phyloP scores from a whole-genome alignment of 2,888 invertebrate species.

The Campaea margaritaria region DNA sequence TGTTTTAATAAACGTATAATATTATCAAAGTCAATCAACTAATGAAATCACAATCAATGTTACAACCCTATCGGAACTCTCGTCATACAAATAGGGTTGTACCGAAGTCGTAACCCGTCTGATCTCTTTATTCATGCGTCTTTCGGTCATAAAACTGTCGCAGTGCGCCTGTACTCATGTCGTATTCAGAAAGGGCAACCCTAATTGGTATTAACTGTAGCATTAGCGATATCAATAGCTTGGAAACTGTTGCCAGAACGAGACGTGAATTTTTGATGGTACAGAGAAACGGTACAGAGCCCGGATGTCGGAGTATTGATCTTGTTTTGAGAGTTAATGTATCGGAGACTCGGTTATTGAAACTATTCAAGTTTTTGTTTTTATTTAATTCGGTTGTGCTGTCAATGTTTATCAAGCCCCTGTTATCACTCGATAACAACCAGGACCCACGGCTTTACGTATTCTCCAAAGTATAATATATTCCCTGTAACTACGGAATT shows the following conservation, averaged over 20 bases:
- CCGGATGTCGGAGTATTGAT: constrained; percentile 8
- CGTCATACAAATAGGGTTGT: constrained; percentile 9
- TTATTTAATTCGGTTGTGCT: no score
- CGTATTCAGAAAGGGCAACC: constrained; percentile 53
- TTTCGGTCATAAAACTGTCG: constrained; percentile 46
- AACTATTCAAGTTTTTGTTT: no score
- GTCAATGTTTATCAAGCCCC: no score
- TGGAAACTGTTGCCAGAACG: constrained; percentile 31
- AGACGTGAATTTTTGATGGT: constrained; percentile 36
- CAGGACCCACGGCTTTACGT: no score
- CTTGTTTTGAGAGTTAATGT: constrained; percentile 5
- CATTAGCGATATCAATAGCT: constrained; percentile 49
- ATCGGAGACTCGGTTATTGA: no score
- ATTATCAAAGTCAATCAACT: no score
- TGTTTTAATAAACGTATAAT: no score
- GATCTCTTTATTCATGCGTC: constrained; percentile 22
- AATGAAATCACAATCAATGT: no score
- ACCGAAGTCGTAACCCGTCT: constrained; percentile 4
- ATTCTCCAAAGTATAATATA: no score
- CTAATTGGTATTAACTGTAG: constrained; percentile 56
- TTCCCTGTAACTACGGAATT: no score
- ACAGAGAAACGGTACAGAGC: background rate
- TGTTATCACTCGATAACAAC: no score
- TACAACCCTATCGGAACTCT: background rate
- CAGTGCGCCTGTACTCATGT: constrained; percentile 55